A percentile compares a stretch with the other conserved stretches of the same genome.
Conservation (phyloP, 2,797 vertebrate species). For the Lepus townsendii region DNA sequence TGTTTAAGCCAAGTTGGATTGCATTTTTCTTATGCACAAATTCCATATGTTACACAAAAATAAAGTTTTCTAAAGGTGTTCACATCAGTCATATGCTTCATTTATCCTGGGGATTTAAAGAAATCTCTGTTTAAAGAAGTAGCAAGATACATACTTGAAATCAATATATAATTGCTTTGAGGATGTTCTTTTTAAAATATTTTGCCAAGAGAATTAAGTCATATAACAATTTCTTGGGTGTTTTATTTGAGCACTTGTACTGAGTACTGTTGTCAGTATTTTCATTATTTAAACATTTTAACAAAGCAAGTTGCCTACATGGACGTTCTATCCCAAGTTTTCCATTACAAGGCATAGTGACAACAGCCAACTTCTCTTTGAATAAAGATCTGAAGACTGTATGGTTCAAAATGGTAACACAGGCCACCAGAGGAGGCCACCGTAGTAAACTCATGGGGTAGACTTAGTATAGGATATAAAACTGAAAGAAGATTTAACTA, state of each 20-base stretch:
- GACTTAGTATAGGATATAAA: not conserved
- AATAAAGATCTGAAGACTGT: not conserved
- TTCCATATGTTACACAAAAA: not conserved
- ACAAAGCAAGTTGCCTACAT: not conserved
- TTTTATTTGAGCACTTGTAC: not conserved
- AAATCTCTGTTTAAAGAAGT: not conserved
- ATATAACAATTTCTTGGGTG: not conserved
- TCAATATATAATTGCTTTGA: not conserved
- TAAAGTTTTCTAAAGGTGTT: not conserved
- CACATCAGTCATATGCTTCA: not conserved
- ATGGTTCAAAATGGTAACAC: not conserved
- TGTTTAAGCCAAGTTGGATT: not conserved
- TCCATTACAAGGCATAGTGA: not conserved
- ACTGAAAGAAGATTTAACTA: not conserved
- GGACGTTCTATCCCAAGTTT: not conserved
- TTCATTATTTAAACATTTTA: slow-evolving; percentile 1
- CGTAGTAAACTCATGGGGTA: not conserved
- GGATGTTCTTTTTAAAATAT: not conserved
- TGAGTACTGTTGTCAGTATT: not conserved
- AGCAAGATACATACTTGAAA: not conserved
- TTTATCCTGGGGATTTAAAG: not conserved
- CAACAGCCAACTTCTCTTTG: not conserved
- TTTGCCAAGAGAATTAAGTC: not conserved
- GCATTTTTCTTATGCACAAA: not conserved
- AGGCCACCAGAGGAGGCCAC: not conserved